Evolutionary conservation across 2,888 invertebrate genomes (phyloP).

Genomic region (Bembecia ichneumoniformis): DNA sequence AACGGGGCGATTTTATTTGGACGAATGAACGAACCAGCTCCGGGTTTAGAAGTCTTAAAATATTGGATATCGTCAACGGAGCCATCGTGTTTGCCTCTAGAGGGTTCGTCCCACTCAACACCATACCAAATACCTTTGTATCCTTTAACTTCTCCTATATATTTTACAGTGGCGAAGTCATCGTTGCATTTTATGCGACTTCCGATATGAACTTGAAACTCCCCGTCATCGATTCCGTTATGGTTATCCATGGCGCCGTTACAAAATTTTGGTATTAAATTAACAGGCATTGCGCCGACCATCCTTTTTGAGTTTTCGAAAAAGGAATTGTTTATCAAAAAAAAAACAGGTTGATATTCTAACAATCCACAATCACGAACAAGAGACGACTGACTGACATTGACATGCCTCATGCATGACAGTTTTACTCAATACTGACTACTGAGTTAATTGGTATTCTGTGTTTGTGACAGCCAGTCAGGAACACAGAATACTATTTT

Average conservation of each 20-base stretch:
- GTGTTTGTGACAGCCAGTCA: no score
- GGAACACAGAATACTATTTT: no score
- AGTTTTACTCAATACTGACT: no score
- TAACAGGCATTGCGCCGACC: slow-evolving; percentile 71
- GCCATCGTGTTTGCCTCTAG: slow-evolving; percentile 94
- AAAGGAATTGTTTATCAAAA: slow-evolving; percentile 59
- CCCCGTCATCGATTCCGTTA: slow-evolving; percentile 59
- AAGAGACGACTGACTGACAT: neutral
- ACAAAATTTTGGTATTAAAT: slow-evolving; percentile 68
- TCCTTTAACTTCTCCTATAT: slow-evolving; percentile 81
- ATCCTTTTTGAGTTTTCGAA: slow-evolving; percentile 61
- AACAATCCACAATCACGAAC: neutral
- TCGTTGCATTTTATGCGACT: slow-evolving; percentile 55
- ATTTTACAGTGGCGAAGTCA: slow-evolving; percentile 75
- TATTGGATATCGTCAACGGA: slow-evolving; percentile 84
- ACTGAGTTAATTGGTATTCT: no score
- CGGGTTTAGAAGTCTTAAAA: slow-evolving; percentile 82
- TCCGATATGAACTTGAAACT: slow-evolving; percentile 61
- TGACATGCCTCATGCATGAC: neutral
- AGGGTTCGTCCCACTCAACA: slow-evolving; percentile 95
- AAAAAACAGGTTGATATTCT: slow-evolving; percentile 52
- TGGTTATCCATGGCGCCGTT: slow-evolving; percentile 64
- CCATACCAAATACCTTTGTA: slow-evolving; percentile 88
- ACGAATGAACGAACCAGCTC: slow-evolving; percentile 90
- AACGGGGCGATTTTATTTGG: slow-evolving; percentile 84